Evolutionary conservation across 2,888 invertebrate species (phyloP).

Genomic region (Geophilus truncorum): DNA sequence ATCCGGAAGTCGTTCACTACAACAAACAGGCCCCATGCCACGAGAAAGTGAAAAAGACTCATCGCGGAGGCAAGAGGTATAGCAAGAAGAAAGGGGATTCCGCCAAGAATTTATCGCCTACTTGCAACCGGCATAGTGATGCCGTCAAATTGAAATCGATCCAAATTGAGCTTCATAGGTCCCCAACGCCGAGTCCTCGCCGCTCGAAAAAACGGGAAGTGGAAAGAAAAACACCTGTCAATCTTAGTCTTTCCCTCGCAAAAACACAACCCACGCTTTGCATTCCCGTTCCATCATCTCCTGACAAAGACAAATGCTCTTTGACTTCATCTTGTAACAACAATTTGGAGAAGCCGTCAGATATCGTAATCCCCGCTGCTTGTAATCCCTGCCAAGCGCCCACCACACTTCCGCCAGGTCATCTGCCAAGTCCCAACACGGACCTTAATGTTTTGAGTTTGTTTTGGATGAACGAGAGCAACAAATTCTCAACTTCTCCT

Average conservation of each 20-base stretch:
- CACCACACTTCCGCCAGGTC: background rate
- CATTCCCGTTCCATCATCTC: background rate
- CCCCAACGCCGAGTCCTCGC: background rate
- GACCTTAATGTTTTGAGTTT: background rate
- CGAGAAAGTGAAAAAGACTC: background rate
- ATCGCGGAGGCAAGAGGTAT: background rate
- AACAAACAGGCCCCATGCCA: background rate
- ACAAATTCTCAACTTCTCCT: background rate
- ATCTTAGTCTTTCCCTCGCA: background rate
- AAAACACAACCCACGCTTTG: background rate
- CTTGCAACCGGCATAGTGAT: background rate
- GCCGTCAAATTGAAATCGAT: conserved; percentile 4
- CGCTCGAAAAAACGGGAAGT: background rate
- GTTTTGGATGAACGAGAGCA: background rate
- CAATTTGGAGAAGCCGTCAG: background rate
- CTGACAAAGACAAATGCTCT: background rate
- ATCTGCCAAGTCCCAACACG: background rate
- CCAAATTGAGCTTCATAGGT: background rate
- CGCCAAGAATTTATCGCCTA: background rate
- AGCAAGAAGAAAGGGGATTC: background rate
- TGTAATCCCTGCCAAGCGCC: background rate
- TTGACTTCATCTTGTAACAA: background rate
- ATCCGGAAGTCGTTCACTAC: background rate
- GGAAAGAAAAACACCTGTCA: conserved; percentile 3
- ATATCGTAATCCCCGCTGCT: background rate